Evolutionary conservation across 2,797 vertebrate species (phyloP).

Genomic region (Serranus cabrilla): DNA sequence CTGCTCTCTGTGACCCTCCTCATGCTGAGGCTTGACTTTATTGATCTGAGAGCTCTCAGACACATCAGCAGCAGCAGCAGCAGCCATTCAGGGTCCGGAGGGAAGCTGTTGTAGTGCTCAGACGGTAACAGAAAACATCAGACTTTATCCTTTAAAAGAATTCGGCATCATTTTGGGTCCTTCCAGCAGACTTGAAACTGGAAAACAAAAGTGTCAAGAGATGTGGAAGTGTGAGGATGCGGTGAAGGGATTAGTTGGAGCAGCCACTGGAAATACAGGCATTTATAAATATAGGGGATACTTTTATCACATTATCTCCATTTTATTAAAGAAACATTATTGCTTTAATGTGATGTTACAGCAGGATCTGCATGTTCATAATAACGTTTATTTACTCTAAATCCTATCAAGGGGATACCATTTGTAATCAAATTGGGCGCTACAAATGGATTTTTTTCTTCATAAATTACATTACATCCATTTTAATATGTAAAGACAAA

Average conservation of each 20-base stretch:
- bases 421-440: no score
- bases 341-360: no score
- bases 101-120: constrained; percentile 5
- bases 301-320: no score
- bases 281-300: no score
- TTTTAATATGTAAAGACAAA: no score
- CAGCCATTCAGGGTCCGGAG: constrained; percentile 2
- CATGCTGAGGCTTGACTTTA: constrained; percentile 24
- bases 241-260: not conserved
- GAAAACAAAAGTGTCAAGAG: not conserved
- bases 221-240: not conserved
- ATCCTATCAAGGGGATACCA: no score
- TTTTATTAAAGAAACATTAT: no score
- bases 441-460: no score
- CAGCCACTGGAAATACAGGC: not conserved
- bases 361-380: no score
- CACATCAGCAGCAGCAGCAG: constrained; percentile 8
- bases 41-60: constrained; percentile 55
- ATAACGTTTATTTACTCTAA: no score
- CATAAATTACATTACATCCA: no score
- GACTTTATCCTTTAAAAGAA: not conserved
- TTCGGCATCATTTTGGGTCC: not conserved
- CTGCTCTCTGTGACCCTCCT: not conserved
- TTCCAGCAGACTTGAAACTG: not conserved
- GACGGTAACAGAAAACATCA: not conserved